phyloP scores from a whole-genome alignment of 2,888 invertebrate species.

The Chesias legatella region DNA sequence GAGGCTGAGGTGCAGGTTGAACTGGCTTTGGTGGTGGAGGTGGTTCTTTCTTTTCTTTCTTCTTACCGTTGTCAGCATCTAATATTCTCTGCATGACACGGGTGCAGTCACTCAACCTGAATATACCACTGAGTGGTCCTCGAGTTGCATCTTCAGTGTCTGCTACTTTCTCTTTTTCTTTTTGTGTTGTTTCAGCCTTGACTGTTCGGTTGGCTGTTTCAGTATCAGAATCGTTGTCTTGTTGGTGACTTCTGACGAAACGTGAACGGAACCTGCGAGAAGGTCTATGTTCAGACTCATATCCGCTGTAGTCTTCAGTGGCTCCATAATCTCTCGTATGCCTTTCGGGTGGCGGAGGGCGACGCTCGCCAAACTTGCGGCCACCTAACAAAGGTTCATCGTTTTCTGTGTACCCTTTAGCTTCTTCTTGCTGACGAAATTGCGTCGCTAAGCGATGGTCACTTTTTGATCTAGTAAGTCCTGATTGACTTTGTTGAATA shows the following conservation, averaged over 20 bases:
- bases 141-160: constrained; percentile 95
- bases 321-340: constrained; percentile 81
- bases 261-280: constrained; percentile 86
- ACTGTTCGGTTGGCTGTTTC: constrained; percentile 83
- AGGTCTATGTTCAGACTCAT: constrained; percentile 82
- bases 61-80: constrained; percentile 87
- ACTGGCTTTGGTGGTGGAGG: constrained; percentile 78
- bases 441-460: constrained; percentile 94
- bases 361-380: constrained; percentile 88
- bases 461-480: constrained; percentile 94
- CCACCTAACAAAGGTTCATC: constrained; percentile 87
- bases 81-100: constrained; percentile 93
- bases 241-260: constrained; percentile 84
- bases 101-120: constrained; percentile 91
- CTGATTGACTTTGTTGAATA: constrained; percentile 81
- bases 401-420: constrained; percentile 82
- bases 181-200: constrained; percentile 83
- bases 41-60: constrained; percentile 88
- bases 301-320: constrained; percentile 85
- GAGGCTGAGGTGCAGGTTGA: constrained; percentile 77
- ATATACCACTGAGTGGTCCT: constrained; percentile 93
- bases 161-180: constrained; percentile 85
- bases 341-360: constrained; percentile 74
- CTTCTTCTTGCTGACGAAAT: constrained; percentile 91
- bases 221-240: constrained; percentile 88